Evolutionary conservation across 2,113 vertebrate genomes (phyloP).

Genomic region (Pycnonotus jocosus): DNA sequence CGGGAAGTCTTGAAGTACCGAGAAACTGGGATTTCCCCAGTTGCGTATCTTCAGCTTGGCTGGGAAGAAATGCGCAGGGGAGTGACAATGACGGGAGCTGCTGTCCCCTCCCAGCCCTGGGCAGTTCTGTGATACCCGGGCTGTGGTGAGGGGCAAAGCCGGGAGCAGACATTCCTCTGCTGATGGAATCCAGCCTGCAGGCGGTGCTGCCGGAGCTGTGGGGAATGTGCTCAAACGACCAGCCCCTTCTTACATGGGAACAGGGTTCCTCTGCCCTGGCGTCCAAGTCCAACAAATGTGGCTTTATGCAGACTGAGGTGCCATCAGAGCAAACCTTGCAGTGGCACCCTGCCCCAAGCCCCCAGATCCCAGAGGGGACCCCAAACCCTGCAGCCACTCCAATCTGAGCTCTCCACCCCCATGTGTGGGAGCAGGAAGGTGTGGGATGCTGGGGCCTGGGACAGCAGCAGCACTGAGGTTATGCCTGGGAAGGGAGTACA

Average conservation of each 20-base stretch:
- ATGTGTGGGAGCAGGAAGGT: neutral
- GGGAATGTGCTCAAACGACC: neutral
- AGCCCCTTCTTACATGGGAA: neutral
- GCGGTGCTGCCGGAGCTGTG: neutral
- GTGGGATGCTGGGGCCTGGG: neutral
- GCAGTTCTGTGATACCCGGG: neutral
- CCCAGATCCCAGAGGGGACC: neutral
- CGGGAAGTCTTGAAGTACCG: fast-evolving
- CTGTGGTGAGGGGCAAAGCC: neutral
- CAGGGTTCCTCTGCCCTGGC: neutral
- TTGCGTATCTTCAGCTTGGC: fast-evolving
- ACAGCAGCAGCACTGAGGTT: neutral
- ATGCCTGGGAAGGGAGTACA: neutral
- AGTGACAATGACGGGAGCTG: fast-evolving
- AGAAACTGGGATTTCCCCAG: neutral
- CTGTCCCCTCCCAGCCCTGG: neutral
- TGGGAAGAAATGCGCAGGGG: neutral
- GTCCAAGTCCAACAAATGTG: neutral
- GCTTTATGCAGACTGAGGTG: neutral
- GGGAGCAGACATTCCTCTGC: neutral
- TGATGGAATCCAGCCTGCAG: neutral
- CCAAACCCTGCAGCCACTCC: neutral
- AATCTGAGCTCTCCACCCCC: fast-evolving
- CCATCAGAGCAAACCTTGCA: neutral
- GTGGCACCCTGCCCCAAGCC: neutral